Percentiles rank a stretch among this genome's conserved stretches.
phyloP scores from a whole-genome alignment of 2,113 vertebrate species.

The Thunnus maccoyii region DNA sequence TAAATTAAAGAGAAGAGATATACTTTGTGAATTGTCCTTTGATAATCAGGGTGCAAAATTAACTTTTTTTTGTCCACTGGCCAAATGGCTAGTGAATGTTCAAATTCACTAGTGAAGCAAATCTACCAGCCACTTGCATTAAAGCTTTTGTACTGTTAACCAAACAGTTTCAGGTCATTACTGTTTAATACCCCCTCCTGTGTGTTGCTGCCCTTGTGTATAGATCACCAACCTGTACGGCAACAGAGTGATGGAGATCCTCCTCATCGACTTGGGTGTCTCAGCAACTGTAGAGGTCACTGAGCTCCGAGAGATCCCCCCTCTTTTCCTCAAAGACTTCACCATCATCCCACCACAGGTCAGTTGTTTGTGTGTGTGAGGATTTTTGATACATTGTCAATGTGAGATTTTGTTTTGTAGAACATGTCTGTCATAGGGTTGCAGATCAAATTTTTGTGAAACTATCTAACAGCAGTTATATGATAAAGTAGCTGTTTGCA shows the following conservation, averaged over 20 bases:
- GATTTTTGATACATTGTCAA: neutral
- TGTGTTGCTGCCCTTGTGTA: conserved; percentile 9
- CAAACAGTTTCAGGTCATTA: neutral
- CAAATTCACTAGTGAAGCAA: no score
- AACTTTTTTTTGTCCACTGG: no score
- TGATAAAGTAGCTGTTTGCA: neutral
- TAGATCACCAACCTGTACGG: conserved; percentile 92
- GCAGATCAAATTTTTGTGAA: neutral
- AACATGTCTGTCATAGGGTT: neutral
- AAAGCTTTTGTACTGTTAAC: neutral
- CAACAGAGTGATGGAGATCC: conserved; percentile 90
- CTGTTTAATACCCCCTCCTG: neutral
- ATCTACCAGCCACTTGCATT: no score
- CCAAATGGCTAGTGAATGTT: no score
- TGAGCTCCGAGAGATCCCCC: conserved; percentile 92
- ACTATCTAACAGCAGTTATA: neutral
- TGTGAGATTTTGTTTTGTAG: neutral
- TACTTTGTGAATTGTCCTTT: no score
- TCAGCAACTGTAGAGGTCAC: conserved; percentile 91
- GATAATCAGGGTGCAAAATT: no score
- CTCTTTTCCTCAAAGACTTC: conserved; percentile 86
- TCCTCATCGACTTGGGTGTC: conserved; percentile 90
- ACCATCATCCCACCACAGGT: conserved; percentile 93
- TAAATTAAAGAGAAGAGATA: no score
- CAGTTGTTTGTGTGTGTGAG: conserved; percentile 21